phyloP scores from a whole-genome alignment of 2,797 vertebrate species.

The Rhynchonycteris naso region DNA sequence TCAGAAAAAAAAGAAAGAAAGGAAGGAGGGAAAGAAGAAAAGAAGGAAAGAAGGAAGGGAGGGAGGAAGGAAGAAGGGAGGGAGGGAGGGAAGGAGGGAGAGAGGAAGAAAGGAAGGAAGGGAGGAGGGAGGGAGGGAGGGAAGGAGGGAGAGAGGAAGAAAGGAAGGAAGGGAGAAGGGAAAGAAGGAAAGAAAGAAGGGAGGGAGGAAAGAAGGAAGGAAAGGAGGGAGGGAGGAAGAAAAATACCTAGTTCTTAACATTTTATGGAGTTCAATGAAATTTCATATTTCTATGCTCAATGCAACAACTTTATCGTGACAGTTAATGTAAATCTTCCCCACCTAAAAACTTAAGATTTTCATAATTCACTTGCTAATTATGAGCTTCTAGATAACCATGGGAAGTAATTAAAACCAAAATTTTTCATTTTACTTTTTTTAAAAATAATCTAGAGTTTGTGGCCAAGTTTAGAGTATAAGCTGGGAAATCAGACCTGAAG shows the following conservation, averaged over 20 bases:
- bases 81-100: not conserved
- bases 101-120: not conserved
- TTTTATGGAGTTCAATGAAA: not conserved
- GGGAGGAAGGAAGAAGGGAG: not conserved
- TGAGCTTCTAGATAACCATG: not conserved
- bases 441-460: not conserved
- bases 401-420: not conserved
- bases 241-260: not conserved
- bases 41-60: not conserved
- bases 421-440: not conserved
- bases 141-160: not conserved
- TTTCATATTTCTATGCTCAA: not conserved
- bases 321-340: not conserved
- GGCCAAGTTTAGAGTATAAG: not conserved
- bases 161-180: not conserved
- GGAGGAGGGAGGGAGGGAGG: no score
- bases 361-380: slow-evolving; percentile 15
- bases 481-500: slow-evolving; percentile 19
- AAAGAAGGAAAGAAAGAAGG: rapidly evolving
- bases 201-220: no score
- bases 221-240: not conserved
- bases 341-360: not conserved
- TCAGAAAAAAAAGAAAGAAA: no score
- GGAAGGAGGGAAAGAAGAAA: not conserved
- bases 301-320: not conserved